Evolutionary conservation across 2,888 invertebrate species (phyloP).

Genomic region (Fabriciana adippe): DNA sequence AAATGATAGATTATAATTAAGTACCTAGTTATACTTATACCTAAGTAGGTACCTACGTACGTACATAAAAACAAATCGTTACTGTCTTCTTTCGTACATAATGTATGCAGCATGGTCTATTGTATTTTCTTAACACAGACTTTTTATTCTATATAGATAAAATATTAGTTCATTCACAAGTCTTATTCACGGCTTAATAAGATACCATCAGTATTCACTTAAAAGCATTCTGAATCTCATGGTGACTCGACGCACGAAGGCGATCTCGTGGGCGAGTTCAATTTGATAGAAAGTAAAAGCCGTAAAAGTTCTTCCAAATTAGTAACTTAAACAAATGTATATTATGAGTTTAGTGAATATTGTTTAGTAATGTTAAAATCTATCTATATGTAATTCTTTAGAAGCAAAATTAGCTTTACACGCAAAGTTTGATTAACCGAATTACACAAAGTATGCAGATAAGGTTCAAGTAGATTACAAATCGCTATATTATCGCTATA

Average conservation of each 20-base stretch:
- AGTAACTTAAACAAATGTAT: neutral
- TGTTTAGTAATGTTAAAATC: too few species aligned
- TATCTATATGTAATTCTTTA: too few species aligned
- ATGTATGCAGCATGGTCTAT: too few species aligned
- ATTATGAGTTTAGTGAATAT: neutral
- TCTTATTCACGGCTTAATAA: conserved; percentile 2
- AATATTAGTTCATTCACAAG: conserved; percentile 14
- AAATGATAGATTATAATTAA: too few species aligned
- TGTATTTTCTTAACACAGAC: neutral
- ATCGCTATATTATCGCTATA: too few species aligned
- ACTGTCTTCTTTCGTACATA: too few species aligned
- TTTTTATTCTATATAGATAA: neutral
- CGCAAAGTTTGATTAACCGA: neutral
- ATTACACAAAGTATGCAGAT: neutral
- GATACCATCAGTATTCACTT: conserved; percentile 15
- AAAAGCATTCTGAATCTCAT: conserved; percentile 7
- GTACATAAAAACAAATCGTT: too few species aligned
- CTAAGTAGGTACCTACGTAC: too few species aligned
- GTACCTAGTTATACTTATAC: too few species aligned
- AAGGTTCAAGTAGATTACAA: neutral
- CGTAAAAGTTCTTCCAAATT: conserved; percentile 19
- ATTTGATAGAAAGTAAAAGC: conserved; percentile 29
- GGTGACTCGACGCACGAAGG: conserved; percentile 1
- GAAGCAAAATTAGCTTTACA: neutral
- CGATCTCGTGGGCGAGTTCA: conserved; percentile 21